Conservation (phyloP, 2,113 vertebrate species). For the Deroptyus accipitrinus region DNA sequence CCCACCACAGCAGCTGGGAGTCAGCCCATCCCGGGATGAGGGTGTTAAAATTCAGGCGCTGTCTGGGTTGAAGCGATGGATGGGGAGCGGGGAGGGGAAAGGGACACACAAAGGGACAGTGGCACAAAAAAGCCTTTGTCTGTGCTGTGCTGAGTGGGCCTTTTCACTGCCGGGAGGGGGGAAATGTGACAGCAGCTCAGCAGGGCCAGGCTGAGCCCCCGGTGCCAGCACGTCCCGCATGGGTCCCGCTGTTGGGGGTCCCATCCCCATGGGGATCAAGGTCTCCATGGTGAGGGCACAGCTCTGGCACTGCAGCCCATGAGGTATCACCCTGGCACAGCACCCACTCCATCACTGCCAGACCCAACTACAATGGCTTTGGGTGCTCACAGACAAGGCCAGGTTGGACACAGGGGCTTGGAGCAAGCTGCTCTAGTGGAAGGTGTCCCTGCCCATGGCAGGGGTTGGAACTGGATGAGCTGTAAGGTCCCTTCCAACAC, state of each 20-base stretch:
- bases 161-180: not conserved
- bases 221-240: fast-evolving
- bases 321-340: fast-evolving
- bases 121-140: constrained; percentile 64
- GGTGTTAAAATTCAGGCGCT: constrained; percentile 3
- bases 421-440: not conserved
- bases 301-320: not conserved
- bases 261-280: fast-evolving
- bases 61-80: not conserved
- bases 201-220: not conserved
- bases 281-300: fast-evolving
- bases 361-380: fast-evolving
- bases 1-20: fast-evolving
- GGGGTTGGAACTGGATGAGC: not conserved
- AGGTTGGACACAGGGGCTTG: not conserved
- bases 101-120: constrained; percentile 31
- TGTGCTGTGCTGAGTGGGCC: not conserved
- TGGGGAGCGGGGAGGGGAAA: not conserved
- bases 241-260: not conserved
- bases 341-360: not conserved
- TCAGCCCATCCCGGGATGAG: not conserved
- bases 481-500: not conserved
- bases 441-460: not conserved
- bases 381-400: not conserved
- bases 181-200: not conserved